Percentiles rank a stretch among this genome's conserved stretches.
Evolutionary conservation across 2,888 invertebrate genomes (phyloP).

Genomic region (Campoplex nolae): DNA sequence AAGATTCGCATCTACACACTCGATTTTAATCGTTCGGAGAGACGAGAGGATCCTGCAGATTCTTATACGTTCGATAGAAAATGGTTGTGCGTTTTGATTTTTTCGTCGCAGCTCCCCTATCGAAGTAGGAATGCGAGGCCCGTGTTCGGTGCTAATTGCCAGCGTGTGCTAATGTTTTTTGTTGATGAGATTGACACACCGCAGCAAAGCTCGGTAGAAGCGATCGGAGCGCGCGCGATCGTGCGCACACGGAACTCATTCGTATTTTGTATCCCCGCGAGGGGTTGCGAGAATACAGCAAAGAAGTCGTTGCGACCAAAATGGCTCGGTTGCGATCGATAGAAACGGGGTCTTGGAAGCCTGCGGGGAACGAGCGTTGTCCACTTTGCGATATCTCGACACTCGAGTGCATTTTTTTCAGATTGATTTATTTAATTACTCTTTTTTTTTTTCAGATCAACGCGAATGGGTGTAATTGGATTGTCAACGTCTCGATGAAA

Average conservation of each 20-base stretch:
- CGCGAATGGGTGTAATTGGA: background rate
- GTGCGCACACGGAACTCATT: slow-evolving; percentile 22
- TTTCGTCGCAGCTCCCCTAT: slow-evolving; percentile 28
- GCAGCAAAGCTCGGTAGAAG: slow-evolving; percentile 51
- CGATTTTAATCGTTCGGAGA: slow-evolving; percentile 45
- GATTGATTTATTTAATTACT: slow-evolving; percentile 30
- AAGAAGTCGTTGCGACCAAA: slow-evolving; percentile 59
- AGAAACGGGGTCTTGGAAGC: slow-evolving; percentile 31
- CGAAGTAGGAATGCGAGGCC: slow-evolving; percentile 70
- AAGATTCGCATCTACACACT: slow-evolving; percentile 23
- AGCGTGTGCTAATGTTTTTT: slow-evolving; percentile 72
- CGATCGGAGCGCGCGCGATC: background rate
- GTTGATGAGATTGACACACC: slow-evolving; percentile 61
- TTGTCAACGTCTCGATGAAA: background rate
- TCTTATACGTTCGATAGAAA: slow-evolving; percentile 44
- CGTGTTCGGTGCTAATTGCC: slow-evolving; percentile 75
- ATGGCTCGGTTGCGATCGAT: slow-evolving; percentile 47
- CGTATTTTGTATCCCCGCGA: slow-evolving; percentile 34
- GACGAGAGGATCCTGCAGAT: slow-evolving; percentile 10
- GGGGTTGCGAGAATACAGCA: background rate
- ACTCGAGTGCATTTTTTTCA: slow-evolving; percentile 60
- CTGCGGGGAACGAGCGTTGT: slow-evolving; percentile 23
- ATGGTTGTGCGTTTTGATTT: slow-evolving; percentile 44
- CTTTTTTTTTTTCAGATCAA: background rate
- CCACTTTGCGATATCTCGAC: slow-evolving; percentile 23